Percentiles rank a stretch among this genome's conserved stretches.
Evolutionary conservation across 1,140 invertebrate species (phyloP).

Genomic region (Gryllus bimaculatus): DNA sequence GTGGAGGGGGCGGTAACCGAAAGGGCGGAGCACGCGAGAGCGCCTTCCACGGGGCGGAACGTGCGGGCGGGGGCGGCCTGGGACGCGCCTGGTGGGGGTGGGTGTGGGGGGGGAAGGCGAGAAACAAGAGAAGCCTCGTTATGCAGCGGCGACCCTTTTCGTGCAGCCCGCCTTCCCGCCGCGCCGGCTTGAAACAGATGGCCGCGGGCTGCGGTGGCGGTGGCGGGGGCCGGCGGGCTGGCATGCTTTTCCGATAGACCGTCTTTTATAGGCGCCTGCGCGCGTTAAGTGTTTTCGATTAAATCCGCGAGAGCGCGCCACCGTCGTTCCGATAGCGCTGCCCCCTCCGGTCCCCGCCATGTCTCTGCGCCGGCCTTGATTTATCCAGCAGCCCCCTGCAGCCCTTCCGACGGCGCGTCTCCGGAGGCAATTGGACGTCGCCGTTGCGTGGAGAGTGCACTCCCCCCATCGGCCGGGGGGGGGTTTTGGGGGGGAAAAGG

Average conservation of each 20-base stretch:
- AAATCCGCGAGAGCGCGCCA: background rate
- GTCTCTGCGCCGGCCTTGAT: background rate
- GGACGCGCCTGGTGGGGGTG: no score
- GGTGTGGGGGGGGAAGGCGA: background rate
- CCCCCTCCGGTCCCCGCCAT: background rate
- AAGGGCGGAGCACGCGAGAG: no score
- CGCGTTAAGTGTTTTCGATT: background rate
- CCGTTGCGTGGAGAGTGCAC: no score
- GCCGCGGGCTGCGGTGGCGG: background rate
- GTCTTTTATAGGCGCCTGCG: background rate
- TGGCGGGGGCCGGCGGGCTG: no score
- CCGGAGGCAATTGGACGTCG: background rate
- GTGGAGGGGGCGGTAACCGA: no score
- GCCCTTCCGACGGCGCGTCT: background rate
- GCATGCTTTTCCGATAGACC: background rate
- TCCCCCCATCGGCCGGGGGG: no score
- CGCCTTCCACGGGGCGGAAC: background rate
- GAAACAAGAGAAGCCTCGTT: slow-evolving; percentile 3
- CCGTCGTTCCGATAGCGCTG: background rate
- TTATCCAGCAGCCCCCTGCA: background rate
- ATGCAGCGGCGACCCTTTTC: background rate
- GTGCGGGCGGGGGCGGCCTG: no score
- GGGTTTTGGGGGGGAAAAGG: no score
- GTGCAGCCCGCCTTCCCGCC: background rate
- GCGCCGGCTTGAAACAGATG: background rate